These are phyloP conservation scores for Heliothis peltigera DNA, from an alignment of 2,888 invertebrate species.

Conservation along the genomic window DNA sequence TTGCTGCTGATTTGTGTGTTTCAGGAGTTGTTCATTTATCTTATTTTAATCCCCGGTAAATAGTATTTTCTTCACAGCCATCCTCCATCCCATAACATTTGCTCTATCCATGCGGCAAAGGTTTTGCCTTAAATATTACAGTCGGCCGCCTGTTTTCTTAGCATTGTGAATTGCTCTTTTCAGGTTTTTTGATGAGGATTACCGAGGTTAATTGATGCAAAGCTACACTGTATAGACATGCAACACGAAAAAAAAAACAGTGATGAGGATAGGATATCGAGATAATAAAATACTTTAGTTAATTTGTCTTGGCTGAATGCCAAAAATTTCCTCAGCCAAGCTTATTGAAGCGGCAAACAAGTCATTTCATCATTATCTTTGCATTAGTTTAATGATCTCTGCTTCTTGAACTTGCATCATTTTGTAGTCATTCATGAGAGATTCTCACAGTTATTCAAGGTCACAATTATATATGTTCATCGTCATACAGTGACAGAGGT, in stretches of 20 bases:
- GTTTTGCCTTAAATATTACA: no score
- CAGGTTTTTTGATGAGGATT: not conserved
- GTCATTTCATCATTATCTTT: constrained; percentile 22
- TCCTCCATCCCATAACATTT: no score
- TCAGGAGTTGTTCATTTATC: not conserved
- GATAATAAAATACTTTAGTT: not conserved
- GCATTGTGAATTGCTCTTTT: not conserved
- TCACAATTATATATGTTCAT: no score
- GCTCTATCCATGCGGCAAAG: no score
- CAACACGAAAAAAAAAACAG: not conserved
- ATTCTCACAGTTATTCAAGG: no score
- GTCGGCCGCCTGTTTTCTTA: no score
- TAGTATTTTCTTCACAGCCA: no score
- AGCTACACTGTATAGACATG: not conserved
- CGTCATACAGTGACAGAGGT: no score
- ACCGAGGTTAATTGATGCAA: not conserved
- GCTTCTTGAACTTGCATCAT: constrained; percentile 8
- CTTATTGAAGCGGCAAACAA: constrained; percentile 44
- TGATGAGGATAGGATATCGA: not conserved
- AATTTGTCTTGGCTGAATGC: constrained; percentile 11
- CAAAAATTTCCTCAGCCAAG: constrained; percentile 19
- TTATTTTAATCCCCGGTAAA: not conserved
- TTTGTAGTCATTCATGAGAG: not conserved
- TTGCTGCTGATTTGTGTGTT: not conserved
- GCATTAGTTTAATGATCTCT: constrained; percentile 14